Conservation (phyloP, 2,797 vertebrate genomes). For the Balearica regulorum region DNA sequence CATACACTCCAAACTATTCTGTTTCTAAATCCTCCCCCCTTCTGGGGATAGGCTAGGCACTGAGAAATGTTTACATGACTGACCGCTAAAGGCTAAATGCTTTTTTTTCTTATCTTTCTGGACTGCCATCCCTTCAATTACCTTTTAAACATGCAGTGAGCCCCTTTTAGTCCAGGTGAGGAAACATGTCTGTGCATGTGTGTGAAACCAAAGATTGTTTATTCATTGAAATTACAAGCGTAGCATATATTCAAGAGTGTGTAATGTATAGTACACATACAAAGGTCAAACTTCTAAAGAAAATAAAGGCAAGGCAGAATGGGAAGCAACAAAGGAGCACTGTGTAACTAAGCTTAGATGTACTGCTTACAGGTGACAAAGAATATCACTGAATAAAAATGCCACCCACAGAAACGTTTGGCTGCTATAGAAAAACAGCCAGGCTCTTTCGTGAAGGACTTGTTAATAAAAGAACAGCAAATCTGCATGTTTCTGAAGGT, state of each 20-base stretch:
- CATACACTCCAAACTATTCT: not conserved
- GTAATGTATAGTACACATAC: not conserved
- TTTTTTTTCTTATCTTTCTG: not conserved
- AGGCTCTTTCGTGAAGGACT: not conserved
- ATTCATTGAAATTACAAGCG: not conserved
- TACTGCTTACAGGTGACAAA: not conserved
- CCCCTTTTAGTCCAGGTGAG: not conserved
- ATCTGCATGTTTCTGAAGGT: not conserved
- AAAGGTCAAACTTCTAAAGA: not conserved
- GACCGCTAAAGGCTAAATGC: not conserved
- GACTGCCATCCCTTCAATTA: not conserved
- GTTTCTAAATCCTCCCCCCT: not conserved
- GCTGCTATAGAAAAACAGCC: not conserved
- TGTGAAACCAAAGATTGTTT: not conserved
- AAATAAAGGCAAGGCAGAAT: not conserved
- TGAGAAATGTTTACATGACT: not conserved
- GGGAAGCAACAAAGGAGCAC: not conserved
- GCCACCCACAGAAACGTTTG: not conserved
- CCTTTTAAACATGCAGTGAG: not conserved
- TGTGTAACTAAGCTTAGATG: not conserved
- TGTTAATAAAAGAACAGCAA: not conserved
- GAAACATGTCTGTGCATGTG: not conserved
- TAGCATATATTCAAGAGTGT: not conserved
- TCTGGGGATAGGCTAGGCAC: not conserved
- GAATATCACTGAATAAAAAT: not conserved